A percentile compares a stretch with the other conserved stretches of the same genome.
These are phyloP conservation scores for Anas acuta DNA, from an alignment of 2,797 vertebrate species.

Conservation along the genomic window DNA sequence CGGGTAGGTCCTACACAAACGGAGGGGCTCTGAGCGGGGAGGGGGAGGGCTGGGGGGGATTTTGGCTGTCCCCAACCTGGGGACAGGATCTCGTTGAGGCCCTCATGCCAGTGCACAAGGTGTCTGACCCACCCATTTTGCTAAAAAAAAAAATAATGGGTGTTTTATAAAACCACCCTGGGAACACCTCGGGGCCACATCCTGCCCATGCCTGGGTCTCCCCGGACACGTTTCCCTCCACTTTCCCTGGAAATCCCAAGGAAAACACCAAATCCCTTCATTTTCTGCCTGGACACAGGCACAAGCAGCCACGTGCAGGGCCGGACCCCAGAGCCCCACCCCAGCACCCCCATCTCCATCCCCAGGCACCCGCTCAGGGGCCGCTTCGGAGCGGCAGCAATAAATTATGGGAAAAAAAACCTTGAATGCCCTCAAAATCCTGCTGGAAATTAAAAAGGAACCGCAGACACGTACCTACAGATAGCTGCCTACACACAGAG, in stretches of 20 bases:
- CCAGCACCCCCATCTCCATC: too few species aligned
- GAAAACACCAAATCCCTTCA: background rate
- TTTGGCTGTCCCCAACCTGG: background rate
- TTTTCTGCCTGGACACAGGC: background rate
- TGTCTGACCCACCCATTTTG: accelerated
- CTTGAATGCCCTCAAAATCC: conserved; percentile 12
- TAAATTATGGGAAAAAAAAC: background rate
- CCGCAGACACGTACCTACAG: background rate
- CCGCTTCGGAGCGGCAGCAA: background rate
- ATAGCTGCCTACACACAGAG: background rate
- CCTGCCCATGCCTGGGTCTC: background rate
- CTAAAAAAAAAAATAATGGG: background rate
- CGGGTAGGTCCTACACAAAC: background rate
- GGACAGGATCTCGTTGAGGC: accelerated
- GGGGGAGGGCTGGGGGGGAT: accelerated
- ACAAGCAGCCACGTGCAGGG: too few species aligned
- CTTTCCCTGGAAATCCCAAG: background rate
- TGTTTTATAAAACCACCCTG: background rate
- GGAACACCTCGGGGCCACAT: background rate
- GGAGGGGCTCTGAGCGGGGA: background rate
- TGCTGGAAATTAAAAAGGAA: background rate
- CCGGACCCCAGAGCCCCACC: too few species aligned
- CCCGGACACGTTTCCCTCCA: accelerated
- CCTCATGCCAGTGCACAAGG: too few species aligned
- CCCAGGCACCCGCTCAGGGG: background rate